A percentile compares a stretch with the other conserved stretches of the same genome.
Conservation (phyloP, 1,140 invertebrate genomes). For the Pseudoatta argentina region DNA sequence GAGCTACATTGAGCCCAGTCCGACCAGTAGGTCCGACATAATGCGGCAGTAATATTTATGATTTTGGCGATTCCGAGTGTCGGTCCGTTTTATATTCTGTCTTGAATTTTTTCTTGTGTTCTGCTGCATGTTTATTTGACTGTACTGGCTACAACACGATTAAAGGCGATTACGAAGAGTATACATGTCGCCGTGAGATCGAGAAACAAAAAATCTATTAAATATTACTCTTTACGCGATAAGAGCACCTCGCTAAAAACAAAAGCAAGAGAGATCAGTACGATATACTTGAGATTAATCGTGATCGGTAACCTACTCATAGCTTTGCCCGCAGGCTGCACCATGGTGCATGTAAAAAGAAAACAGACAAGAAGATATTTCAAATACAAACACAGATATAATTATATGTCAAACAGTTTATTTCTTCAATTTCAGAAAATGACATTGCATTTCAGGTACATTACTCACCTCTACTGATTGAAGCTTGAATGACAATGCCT, state of each 20-base stretch:
- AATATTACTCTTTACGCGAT: conserved; percentile 32
- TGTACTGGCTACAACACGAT: conserved; percentile 70
- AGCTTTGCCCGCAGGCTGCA: conserved; percentile 63
- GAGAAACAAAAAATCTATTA: background rate
- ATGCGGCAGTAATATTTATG: conserved; percentile 53
- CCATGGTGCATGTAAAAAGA: conserved; percentile 68
- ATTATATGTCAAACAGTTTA: conserved; percentile 14
- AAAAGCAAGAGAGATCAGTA: background rate
- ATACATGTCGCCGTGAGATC: background rate
- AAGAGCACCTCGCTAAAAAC: conserved; percentile 7
- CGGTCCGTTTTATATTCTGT: conserved; percentile 64
- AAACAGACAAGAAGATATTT: conserved; percentile 55
- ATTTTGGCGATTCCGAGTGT: conserved; percentile 73
- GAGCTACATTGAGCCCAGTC: background rate
- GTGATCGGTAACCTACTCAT: conserved; percentile 67
- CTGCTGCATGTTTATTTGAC: conserved; percentile 65
- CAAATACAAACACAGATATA: conserved; percentile 47
- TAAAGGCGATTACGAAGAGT: conserved; percentile 35
- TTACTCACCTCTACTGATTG: conserved; percentile 34
- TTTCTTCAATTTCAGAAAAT: conserved; percentile 23
- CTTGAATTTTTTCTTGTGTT: conserved; percentile 64
- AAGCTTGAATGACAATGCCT: conserved; percentile 54
- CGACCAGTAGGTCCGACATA: conserved; percentile 24
- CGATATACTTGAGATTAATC: conserved; percentile 19
- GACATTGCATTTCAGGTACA: conserved; percentile 13